Evolutionary conservation across 2,888 invertebrate species (phyloP).

Genomic region (Limnephilus lunatus): DNA sequence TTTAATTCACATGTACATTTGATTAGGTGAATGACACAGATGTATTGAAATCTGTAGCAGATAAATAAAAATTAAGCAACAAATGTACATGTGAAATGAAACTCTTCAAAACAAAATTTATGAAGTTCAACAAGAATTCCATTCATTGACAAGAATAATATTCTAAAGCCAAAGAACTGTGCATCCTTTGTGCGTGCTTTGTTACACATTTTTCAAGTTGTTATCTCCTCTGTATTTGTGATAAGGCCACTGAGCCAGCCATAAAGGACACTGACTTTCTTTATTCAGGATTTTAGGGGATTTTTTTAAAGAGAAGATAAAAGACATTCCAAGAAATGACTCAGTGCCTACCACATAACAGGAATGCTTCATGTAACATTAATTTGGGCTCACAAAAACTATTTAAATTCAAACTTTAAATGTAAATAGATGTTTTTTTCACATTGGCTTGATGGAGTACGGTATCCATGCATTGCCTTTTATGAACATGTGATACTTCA

Average conservation of each 20-base stretch:
- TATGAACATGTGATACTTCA: too few species aligned
- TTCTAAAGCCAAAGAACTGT: not conserved
- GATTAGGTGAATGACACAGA: too few species aligned
- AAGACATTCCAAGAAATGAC: not conserved
- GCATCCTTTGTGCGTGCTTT: not conserved
- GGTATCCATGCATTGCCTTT: too few species aligned
- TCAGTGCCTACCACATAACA: not conserved
- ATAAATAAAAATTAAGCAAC: too few species aligned
- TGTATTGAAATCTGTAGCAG: too few species aligned
- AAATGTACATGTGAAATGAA: too few species aligned
- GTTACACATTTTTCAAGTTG: not conserved
- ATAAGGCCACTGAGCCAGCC: not conserved
- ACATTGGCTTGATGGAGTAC: too few species aligned
- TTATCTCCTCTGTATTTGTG: not conserved
- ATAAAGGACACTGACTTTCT: not conserved
- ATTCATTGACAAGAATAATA: too few species aligned
- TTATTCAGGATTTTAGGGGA: not conserved
- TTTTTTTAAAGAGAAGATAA: not conserved
- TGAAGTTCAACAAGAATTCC: too few species aligned
- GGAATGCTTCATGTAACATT: not conserved
- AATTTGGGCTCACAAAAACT: not conserved
- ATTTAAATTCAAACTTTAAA: not conserved
- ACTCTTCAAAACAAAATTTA: too few species aligned
- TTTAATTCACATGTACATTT: too few species aligned
- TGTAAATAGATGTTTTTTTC: too few species aligned